Evolutionary conservation across 1,140 invertebrate species (phyloP).

Genomic region (Drosophila suzukii): DNA sequence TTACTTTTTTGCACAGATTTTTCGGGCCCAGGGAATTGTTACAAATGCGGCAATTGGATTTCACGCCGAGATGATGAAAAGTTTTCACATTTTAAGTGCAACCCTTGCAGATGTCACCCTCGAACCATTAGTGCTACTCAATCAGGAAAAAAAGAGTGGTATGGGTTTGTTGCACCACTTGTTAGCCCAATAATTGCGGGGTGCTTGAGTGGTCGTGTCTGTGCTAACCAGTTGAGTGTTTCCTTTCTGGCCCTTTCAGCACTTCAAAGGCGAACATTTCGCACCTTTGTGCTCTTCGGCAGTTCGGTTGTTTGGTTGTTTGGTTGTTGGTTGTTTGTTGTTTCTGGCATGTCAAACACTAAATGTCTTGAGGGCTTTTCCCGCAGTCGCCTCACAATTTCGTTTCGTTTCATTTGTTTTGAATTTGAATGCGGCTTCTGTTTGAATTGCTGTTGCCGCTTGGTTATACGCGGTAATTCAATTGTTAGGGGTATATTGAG

Average conservation of each 20-base stretch:
- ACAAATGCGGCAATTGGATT: constrained; percentile 54
- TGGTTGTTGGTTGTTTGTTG: constrained; percentile 25
- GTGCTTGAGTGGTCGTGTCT: constrained; percentile 13
- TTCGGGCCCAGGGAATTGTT: constrained; percentile 20
- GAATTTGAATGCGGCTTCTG: constrained; percentile 61
- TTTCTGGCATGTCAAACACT: constrained; percentile 56
- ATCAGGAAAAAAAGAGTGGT: neutral
- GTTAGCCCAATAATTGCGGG: constrained; percentile 33
- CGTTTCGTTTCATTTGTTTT: constrained; percentile 72
- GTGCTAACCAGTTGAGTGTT: constrained; percentile 37
- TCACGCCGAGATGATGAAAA: constrained; percentile 49
- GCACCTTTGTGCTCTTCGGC: constrained; percentile 23
- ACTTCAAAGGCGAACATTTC: constrained; percentile 46
- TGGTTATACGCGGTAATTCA: constrained; percentile 15
- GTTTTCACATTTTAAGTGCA: constrained; percentile 50
- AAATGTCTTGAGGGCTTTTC: constrained; percentile 64
- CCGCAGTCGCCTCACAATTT: constrained; percentile 45
- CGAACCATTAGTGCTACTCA: constrained; percentile 13
- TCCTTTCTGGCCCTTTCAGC: constrained; percentile 25
- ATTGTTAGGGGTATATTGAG: neutral
- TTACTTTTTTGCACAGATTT: constrained; percentile 43
- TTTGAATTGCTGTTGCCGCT: constrained; percentile 34
- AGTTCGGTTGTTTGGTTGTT: constrained; percentile 35
- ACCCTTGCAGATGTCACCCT: constrained; percentile 37
- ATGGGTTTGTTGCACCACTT: constrained; percentile 37